A percentile compares a stretch with the other conserved stretches of the same genome.
phyloP scores from a whole-genome alignment of 2,888 invertebrate species.

The Laothoe populi region DNA sequence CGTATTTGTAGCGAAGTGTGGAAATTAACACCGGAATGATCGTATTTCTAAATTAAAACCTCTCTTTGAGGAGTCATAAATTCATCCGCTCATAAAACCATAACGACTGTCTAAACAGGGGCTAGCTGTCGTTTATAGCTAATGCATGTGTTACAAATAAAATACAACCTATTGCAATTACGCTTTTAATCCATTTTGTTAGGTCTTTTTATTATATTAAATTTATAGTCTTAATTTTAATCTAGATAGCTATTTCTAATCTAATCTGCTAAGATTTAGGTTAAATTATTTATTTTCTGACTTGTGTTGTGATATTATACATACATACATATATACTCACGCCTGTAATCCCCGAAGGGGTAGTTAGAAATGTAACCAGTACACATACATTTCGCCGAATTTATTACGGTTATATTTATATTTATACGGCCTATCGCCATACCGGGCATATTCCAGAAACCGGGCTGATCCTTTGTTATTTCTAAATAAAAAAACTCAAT shows the following conservation, averaged over 20 bases:
- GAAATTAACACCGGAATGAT: conserved; percentile 74
- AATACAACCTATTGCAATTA: conserved; percentile 53
- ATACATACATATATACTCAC: too few relatives aligned
- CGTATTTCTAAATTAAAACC: conserved; percentile 79
- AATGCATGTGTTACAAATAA: conserved; percentile 66
- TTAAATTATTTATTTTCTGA: background rate
- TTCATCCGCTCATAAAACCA: conserved; percentile 74
- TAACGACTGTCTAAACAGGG: conserved; percentile 82
- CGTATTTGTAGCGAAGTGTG: conserved; percentile 57
- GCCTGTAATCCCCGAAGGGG: too few relatives aligned
- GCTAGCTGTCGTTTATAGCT: conserved; percentile 74
- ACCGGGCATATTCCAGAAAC: too few relatives aligned
- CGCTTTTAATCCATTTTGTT: conserved; percentile 54
- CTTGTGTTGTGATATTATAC: too few relatives aligned
- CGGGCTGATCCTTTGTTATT: too few relatives aligned
- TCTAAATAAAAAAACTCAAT: too few relatives aligned
- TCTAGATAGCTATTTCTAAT: background rate
- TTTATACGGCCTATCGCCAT: too few relatives aligned
- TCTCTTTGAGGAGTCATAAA: conserved; percentile 71
- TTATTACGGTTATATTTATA: too few relatives aligned
- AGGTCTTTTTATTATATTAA: conserved; percentile 39
- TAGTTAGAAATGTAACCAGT: too few relatives aligned
- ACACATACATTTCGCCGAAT: too few relatives aligned
- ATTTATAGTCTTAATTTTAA: background rate
- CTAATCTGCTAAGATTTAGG: background rate